These are phyloP conservation scores for Pseudolaguvia tuberculata DNA, from an alignment of 2,113 vertebrate species.

Conservation along the genomic window DNA sequence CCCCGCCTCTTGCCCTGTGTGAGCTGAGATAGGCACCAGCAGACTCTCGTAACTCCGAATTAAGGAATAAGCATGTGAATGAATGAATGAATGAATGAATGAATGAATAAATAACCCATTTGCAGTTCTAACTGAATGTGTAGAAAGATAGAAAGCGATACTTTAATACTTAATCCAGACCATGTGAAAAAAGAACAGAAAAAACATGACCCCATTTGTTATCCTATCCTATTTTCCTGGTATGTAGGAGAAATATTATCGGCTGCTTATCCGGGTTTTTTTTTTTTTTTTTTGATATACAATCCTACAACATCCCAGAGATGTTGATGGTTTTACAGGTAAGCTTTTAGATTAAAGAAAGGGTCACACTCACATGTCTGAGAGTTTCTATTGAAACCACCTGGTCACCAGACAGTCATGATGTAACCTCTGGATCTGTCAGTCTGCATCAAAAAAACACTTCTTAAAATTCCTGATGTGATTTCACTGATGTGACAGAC, in stretches of 20 bases:
- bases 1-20: no score
- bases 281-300: conserved; percentile 44
- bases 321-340: conserved; percentile 7
- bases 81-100: no score
- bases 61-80: no score
- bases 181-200: conserved; percentile 19
- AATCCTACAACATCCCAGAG: conserved; percentile 45
- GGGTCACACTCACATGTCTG: conserved; percentile 1
- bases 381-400: conserved; percentile 25
- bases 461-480: neutral
- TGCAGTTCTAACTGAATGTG: neutral
- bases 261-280: conserved; percentile 34
- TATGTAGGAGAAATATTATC: conserved; percentile 61
- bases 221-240: conserved; percentile 41
- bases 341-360: neutral
- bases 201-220: conserved; percentile 60
- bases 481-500: conserved; percentile 29
- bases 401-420: conserved; percentile 13
- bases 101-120: no score
- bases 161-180: conserved; percentile 11
- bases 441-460: conserved; percentile 41
- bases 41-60: no score
- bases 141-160: conserved; percentile 13
- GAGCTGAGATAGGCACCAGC: no score
- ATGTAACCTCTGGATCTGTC: conserved; percentile 25